Evolutionary conservation across 1,140 invertebrate genomes (phyloP).

Genomic region (Papilio xuthus): DNA sequence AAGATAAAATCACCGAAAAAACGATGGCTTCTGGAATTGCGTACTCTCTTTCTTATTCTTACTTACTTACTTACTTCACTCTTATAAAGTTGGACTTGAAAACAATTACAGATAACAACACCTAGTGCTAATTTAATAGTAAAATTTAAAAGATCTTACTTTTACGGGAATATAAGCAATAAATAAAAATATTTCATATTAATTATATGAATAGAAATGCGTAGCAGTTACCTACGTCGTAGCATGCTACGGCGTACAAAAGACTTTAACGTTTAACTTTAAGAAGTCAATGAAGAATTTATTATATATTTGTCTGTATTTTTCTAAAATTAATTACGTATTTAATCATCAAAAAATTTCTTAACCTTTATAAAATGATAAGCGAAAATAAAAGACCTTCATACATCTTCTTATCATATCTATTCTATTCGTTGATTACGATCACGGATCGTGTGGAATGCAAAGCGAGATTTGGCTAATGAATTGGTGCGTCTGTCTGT

Average conservation of each 20-base stretch:
- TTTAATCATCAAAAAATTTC: too few relatives aligned
- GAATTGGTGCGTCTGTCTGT: constrained; percentile 48
- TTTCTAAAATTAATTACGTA: too few relatives aligned
- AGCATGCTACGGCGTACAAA: not conserved
- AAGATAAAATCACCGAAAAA: too few relatives aligned
- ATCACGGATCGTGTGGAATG: constrained; percentile 39
- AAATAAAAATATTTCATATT: not conserved
- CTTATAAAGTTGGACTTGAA: too few relatives aligned
- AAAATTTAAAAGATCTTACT: not conserved
- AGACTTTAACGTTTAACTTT: not conserved
- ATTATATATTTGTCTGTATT: too few relatives aligned
- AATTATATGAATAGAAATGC: not conserved
- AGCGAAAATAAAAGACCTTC: too few relatives aligned
- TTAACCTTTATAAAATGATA: too few relatives aligned
- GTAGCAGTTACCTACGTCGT: constrained; percentile 28
- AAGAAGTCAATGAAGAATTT: not conserved
- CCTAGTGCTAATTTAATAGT: too few relatives aligned
- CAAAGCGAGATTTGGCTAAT: constrained; percentile 63
- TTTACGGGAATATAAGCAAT: not conserved
- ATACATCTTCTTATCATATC: not conserved
- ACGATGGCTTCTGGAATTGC: too few relatives aligned
- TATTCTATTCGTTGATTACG: constrained; percentile 9
- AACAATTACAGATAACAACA: too few relatives aligned
- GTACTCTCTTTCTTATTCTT: too few relatives aligned
- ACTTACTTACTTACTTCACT: too few relatives aligned